Evolutionary conservation across 1,140 invertebrate genomes (phyloP).

Genomic region (Xylocopa sonorina): DNA sequence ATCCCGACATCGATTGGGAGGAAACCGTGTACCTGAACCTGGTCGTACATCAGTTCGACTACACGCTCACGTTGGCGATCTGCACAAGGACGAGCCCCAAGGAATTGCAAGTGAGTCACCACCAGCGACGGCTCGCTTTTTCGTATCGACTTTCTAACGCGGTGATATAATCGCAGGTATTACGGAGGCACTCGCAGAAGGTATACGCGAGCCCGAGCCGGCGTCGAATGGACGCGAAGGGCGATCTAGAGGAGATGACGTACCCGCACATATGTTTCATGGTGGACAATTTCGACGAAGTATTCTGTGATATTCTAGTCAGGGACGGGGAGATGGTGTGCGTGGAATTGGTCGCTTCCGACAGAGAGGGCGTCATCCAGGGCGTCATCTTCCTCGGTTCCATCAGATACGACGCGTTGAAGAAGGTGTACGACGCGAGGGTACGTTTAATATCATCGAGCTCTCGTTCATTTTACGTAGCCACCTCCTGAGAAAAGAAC

Average conservation of each 20-base stretch:
- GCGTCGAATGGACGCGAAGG: conserved; percentile 98
- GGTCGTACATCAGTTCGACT: conserved; percentile 99
- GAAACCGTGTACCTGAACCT: conserved; percentile 99
- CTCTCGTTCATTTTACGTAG: too few species aligned
- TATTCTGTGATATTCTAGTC: conserved; percentile 97
- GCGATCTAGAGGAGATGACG: conserved; percentile 98
- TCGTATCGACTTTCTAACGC: background rate
- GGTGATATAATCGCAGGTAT: conserved; percentile 82
- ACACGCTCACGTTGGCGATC: conserved; percentile 97
- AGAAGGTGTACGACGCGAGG: conserved; percentile 97
- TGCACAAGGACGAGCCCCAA: conserved; percentile 98
- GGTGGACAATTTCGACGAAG: conserved; percentile 99
- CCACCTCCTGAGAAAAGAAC: background rate
- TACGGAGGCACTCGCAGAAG: conserved; percentile 96
- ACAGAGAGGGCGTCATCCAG: conserved; percentile 91
- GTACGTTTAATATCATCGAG: conserved; percentile 83
- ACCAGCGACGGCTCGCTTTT: background rate
- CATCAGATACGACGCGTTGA: conserved; percentile 97
- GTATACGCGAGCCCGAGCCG: conserved; percentile 98
- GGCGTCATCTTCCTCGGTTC: conserved; percentile 98
- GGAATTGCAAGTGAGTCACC: conserved; percentile 91
- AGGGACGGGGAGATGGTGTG: conserved; percentile 99
- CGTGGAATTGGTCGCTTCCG: conserved; percentile 96
- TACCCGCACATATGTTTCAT: conserved; percentile 99
- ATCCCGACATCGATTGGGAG: conserved; percentile 98